A percentile compares a stretch with the other conserved stretches of the same genome.
These are phyloP conservation scores for Leptinotarsa lineolata DNA, from an alignment of 1,140 invertebrate genomes.

Conservation along the genomic window DNA sequence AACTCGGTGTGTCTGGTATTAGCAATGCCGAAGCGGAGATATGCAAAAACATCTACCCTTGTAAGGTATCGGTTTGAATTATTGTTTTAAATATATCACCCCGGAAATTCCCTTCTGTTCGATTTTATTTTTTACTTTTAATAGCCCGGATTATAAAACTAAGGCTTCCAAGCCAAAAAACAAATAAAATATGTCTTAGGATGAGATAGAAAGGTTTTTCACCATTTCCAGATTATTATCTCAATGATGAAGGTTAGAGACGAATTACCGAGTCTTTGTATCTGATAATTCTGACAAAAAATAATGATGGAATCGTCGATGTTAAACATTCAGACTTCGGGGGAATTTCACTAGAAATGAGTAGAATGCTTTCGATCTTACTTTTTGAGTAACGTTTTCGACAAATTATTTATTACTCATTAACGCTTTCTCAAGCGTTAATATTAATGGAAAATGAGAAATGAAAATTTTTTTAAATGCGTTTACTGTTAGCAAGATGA, in stretches of 20 bases:
- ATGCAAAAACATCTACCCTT: constrained; percentile 27
- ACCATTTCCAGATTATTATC: neutral
- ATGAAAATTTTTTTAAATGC: too few species aligned
- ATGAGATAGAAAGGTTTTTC: constrained; percentile 6
- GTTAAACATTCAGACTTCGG: neutral
- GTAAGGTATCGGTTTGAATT: constrained; percentile 31
- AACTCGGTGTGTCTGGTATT: neutral
- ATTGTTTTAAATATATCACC: constrained; percentile 30
- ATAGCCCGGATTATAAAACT: constrained; percentile 30
- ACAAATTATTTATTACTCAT: too few species aligned
- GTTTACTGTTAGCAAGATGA: too few species aligned
- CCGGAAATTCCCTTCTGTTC: constrained; percentile 27
- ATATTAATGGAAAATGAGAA: too few species aligned
- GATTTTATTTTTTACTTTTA: constrained; percentile 31
- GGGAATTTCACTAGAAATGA: too few species aligned
- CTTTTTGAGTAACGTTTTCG: too few species aligned
- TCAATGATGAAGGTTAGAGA: neutral
- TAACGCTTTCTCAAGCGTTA: too few species aligned
- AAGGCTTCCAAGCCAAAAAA: constrained; percentile 24
- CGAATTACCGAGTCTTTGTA: neutral
- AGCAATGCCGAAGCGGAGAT: constrained; percentile 4
- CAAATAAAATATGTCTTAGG: constrained; percentile 24
- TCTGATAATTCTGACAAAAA: neutral
- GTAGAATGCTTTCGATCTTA: too few species aligned
- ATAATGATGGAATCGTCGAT: neutral